A percentile compares a stretch with the other conserved stretches of the same genome.
Conservation (phyloP, 2,888 invertebrate species). For the Myathropa florea region DNA sequence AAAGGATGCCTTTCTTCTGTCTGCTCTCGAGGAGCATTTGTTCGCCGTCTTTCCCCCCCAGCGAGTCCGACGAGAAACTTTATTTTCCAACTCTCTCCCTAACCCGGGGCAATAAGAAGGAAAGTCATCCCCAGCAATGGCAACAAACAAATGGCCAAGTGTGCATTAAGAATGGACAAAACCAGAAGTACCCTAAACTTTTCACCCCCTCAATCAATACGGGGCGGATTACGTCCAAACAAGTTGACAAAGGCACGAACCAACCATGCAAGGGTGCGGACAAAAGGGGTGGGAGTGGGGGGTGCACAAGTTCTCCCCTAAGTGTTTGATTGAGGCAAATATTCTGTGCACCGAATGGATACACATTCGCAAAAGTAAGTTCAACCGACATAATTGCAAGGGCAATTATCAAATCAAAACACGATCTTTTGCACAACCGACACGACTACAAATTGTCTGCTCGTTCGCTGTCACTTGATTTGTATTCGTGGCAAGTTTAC, state of each 20-base stretch:
- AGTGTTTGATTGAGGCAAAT: not conserved
- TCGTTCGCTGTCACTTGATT: constrained; percentile 24
- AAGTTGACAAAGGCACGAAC: not conserved
- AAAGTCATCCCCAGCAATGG: constrained; percentile 10
- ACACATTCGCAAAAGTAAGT: constrained; percentile 35
- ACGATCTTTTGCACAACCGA: constrained; percentile 38
- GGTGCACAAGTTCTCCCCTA: not conserved
- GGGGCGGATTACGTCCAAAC: not conserved
- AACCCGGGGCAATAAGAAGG: not conserved
- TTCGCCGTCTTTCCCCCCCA: not conserved
- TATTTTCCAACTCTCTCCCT: constrained; percentile 13
- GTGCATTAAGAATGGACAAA: not conserved
- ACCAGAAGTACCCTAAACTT: constrained; percentile 11
- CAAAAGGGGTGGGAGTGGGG: no score
- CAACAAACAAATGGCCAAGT: constrained; percentile 35
- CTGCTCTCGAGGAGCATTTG: not conserved
- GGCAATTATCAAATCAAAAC: constrained; percentile 59
- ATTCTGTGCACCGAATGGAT: constrained; percentile 19
- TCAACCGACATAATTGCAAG: constrained; percentile 3
- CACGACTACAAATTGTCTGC: constrained; percentile 6
- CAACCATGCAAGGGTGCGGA: not conserved
- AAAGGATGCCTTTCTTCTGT: constrained; percentile 12
- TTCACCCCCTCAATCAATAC: constrained; percentile 21
- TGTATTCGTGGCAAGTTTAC: constrained; percentile 55
- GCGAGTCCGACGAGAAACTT: constrained; percentile 30